Percentiles rank a stretch among this genome's conserved stretches.
These are phyloP conservation scores for Microctenopoma steveboyesi DNA, from an alignment of 2,797 vertebrate genomes.

Conservation along the genomic window DNA sequence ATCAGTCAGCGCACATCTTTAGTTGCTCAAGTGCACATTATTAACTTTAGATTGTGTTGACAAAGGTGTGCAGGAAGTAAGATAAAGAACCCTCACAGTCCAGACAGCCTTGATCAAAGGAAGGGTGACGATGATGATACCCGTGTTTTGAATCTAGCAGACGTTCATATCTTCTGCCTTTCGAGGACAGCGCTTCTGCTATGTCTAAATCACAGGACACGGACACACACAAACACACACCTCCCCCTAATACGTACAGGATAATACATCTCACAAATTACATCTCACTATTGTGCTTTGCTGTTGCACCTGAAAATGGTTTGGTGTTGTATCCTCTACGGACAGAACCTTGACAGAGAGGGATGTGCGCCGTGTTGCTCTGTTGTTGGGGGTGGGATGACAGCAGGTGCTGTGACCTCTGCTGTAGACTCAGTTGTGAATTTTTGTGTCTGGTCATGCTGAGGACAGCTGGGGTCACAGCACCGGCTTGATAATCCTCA, in stretches of 20 bases:
- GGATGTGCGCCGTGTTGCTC: constrained; percentile 11
- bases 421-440: constrained; percentile 47
- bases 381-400: constrained; percentile 2
- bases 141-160: constrained; percentile 68
- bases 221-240: constrained; percentile 11
- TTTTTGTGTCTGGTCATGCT: constrained; percentile 58
- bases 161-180: constrained; percentile 56
- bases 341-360: constrained; percentile 37
- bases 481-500: constrained; percentile 62
- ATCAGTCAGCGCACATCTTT: background rate
- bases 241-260: constrained; percentile 6
- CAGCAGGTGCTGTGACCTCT: constrained; percentile 31
- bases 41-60: constrained; percentile 9
- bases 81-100: constrained; percentile 25
- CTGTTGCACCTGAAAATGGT: constrained; percentile 26
- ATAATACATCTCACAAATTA: background rate
- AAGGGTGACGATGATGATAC: constrained; percentile 36
- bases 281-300: background rate
- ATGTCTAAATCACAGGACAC: constrained; percentile 53
- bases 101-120: constrained; percentile 58
- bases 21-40: background rate
- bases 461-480: constrained; percentile 71
- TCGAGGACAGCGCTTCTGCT: constrained; percentile 61
- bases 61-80: background rate
- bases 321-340: background rate